Percentiles rank a stretch among this genome's conserved stretches.
phyloP scores from a whole-genome alignment of 2,797 vertebrate genomes.

The Lithobates sylvaticus region DNA sequence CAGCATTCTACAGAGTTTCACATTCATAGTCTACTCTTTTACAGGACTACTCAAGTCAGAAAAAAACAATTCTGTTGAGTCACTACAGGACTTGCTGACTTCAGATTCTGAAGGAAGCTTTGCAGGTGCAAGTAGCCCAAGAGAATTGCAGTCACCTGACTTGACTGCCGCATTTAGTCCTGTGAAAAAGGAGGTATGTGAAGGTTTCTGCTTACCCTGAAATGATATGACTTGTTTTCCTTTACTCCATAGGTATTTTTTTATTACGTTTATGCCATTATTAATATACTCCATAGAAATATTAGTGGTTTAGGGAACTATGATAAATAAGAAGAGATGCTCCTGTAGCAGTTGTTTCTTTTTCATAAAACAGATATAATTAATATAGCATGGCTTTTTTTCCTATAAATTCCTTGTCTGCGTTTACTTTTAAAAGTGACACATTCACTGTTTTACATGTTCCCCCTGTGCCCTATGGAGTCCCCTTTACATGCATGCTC shows the following conservation, averaged over 20 bases:
- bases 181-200: constrained; percentile 81
- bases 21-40: background rate
- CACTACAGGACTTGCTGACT: constrained; percentile 92
- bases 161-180: constrained; percentile 76
- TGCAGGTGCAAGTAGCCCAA: constrained; percentile 86
- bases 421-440: no score
- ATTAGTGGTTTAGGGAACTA: no score
- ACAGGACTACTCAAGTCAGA: constrained; percentile 79
- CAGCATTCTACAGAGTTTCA: background rate
- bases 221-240: background rate
- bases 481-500: no score
- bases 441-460: no score
- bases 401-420: no score
- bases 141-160: constrained; percentile 90
- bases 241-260: background rate
- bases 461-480: no score
- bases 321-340: no score
- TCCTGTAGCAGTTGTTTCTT: no score
- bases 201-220: background rate
- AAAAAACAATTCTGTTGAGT: constrained; percentile 90
- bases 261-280: no score
- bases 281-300: no score
- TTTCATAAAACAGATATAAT: no score
- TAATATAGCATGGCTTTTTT: no score
- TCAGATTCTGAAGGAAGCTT: constrained; percentile 97